phyloP scores from a whole-genome alignment of 2,113 vertebrate genomes.

The Hirundichthys speculiger region DNA sequence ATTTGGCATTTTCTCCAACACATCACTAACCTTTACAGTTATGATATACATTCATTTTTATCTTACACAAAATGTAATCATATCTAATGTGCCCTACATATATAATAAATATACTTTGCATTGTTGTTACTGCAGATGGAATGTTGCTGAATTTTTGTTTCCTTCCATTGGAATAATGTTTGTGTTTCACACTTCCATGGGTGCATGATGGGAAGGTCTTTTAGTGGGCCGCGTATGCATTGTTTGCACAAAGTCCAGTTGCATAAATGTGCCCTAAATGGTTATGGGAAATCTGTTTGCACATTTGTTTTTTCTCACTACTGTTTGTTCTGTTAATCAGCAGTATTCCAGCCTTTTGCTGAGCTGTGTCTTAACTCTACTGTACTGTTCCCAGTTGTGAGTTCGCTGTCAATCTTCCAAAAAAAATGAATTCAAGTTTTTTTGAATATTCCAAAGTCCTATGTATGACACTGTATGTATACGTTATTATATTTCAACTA shows the following conservation, averaged over 20 bases:
- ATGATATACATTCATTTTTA: constrained; percentile 45
- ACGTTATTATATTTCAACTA: constrained; percentile 55
- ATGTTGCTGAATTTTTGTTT: constrained; percentile 52
- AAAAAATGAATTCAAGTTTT: constrained; percentile 38
- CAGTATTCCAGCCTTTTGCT: constrained; percentile 14
- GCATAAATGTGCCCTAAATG: constrained; percentile 54
- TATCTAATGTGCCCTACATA: constrained; percentile 54
- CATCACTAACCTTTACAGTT: constrained; percentile 6
- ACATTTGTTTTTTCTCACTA: constrained; percentile 19
- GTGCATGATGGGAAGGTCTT: constrained; percentile 28
- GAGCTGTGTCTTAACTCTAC: constrained; percentile 1
- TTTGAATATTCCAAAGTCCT: constrained; percentile 43
- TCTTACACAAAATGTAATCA: constrained; percentile 27
- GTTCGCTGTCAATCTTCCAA: constrained; percentile 7
- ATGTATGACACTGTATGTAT: constrained; percentile 55
- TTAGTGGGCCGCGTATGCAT: constrained; percentile 36
- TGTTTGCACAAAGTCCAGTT: constrained; percentile 47
- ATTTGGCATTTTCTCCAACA: constrained; percentile 3
- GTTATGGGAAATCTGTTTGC: too few species aligned
- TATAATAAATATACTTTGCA: constrained; percentile 71
- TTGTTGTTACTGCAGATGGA: constrained; percentile 57
- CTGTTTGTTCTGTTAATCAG: constrained; percentile 14
- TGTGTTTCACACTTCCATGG: constrained; percentile 14
- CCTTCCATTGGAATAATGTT: constrained; percentile 19
- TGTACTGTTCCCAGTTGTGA: constrained; percentile 10